Percentiles rank a stretch among this genome's conserved stretches.
Evolutionary conservation across 2,797 vertebrate genomes (phyloP).

Genomic region (Silurus aristotelis): DNA sequence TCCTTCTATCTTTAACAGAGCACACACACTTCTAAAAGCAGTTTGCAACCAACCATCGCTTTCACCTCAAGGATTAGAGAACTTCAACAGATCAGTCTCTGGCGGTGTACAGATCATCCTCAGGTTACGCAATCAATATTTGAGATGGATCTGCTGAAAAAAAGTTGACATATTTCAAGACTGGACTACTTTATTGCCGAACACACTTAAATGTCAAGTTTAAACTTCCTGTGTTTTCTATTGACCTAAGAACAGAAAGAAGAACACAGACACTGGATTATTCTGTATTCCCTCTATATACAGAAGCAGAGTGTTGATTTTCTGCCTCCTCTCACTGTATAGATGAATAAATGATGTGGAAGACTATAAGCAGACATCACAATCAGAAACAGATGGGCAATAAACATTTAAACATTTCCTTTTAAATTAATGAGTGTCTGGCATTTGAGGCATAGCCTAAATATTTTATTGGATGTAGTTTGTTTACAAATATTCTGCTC

Average conservation of each 20-base stretch:
- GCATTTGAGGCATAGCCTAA: neutral
- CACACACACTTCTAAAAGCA: neutral
- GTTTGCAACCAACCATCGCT: neutral
- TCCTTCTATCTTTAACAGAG: neutral
- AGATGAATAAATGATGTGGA: neutral
- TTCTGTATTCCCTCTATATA: neutral
- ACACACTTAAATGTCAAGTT: neutral
- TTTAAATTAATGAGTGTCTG: neutral
- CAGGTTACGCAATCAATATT: slow-evolving; percentile 6
- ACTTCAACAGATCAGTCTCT: neutral
- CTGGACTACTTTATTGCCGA: neutral
- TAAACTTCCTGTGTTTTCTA: neutral
- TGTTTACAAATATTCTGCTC: neutral
- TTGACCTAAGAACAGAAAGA: neutral
- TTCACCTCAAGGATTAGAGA: neutral
- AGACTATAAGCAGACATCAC: neutral
- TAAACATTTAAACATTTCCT: neutral
- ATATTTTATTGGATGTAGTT: neutral
- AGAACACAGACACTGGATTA: neutral
- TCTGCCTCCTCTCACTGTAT: neutral
- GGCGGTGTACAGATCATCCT: neutral
- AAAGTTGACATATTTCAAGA: neutral
- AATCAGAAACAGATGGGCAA: neutral
- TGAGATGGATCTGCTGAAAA: slow-evolving; percentile 15
- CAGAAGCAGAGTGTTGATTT: neutral